phyloP scores from a whole-genome alignment of 1,140 invertebrate genomes.

The Saccostrea cuccullata region DNA sequence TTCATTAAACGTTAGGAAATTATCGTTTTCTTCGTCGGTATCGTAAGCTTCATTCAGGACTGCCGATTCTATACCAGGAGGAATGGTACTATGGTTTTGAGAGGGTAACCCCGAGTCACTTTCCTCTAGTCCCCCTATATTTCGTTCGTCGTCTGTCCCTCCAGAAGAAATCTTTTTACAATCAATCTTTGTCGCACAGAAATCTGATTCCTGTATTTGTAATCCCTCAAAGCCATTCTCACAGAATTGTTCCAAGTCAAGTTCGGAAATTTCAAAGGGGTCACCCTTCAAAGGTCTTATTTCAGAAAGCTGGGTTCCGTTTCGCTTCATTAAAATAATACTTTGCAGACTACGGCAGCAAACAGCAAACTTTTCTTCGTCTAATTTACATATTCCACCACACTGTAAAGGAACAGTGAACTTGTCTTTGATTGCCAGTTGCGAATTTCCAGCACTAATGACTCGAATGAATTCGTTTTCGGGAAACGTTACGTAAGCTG shows the following conservation, averaged over 20 bases:
- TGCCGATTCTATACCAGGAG: background rate
- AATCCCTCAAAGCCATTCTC: background rate
- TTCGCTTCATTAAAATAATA: conserved; percentile 30
- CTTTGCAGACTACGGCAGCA: background rate
- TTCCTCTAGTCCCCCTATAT: background rate
- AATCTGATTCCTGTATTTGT: background rate
- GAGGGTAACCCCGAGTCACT: background rate
- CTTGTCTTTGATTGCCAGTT: background rate
- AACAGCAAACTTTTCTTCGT: conserved; percentile 33
- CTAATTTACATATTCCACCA: conserved; percentile 37
- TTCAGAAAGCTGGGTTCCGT: background rate
- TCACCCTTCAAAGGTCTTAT: conserved; percentile 21
- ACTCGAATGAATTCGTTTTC: background rate
- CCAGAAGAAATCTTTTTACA: background rate
- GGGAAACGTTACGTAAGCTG: conserved; percentile 46
- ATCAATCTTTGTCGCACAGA: background rate
- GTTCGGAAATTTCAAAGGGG: background rate
- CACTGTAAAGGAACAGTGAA: background rate
- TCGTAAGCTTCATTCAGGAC: background rate
- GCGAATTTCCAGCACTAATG: background rate
- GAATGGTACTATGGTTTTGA: background rate
- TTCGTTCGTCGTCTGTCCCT: background rate
- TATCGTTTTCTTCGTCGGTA: conserved; percentile 31
- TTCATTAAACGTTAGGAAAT: background rate
- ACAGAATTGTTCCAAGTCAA: background rate